A percentile compares a stretch with the other conserved stretches of the same genome.
These are phyloP conservation scores for Tupaia chinensis DNA, from an alignment of 2,113 vertebrate species.

Conservation along the genomic window DNA sequence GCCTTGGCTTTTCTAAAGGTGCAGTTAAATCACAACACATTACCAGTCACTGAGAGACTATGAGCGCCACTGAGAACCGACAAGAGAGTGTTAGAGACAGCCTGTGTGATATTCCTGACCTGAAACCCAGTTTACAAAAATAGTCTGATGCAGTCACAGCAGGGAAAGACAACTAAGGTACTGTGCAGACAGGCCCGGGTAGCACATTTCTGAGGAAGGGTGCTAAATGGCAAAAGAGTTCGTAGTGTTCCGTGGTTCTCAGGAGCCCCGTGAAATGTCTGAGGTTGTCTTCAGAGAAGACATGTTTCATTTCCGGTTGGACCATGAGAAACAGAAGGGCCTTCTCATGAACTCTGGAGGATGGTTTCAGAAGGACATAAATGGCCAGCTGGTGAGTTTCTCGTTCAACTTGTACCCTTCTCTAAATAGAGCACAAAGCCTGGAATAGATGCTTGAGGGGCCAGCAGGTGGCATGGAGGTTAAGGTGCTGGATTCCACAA, in stretches of 20 bases:
- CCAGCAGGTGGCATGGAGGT: too few relatives aligned
- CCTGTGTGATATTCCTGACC: not conserved
- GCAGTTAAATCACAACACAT: not conserved
- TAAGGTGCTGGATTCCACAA: too few relatives aligned
- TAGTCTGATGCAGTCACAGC: not conserved
- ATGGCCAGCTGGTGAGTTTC: not conserved
- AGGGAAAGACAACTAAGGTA: not conserved
- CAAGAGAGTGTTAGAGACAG: not conserved
- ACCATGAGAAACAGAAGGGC: slow-evolving; percentile 6
- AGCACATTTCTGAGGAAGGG: slow-evolving; percentile 24
- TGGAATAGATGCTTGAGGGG: not conserved
- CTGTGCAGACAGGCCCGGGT: not conserved
- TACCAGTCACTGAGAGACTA: not conserved
- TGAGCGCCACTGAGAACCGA: not conserved
- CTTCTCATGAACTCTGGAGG: not conserved
- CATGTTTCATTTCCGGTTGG: slow-evolving; percentile 27
- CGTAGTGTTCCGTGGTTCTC: not conserved
- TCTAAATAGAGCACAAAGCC: not conserved
- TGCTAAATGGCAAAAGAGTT: not conserved
- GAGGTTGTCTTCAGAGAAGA: slow-evolving; percentile 42
- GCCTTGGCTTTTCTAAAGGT: slow-evolving; percentile 17
- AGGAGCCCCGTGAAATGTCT: not conserved
- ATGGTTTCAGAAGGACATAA: not conserved
- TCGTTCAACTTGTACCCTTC: not conserved
- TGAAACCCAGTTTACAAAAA: slow-evolving; percentile 48